Evolutionary conservation across 2,113 vertebrate species (phyloP).

Genomic region (Mobula hypostoma): DNA sequence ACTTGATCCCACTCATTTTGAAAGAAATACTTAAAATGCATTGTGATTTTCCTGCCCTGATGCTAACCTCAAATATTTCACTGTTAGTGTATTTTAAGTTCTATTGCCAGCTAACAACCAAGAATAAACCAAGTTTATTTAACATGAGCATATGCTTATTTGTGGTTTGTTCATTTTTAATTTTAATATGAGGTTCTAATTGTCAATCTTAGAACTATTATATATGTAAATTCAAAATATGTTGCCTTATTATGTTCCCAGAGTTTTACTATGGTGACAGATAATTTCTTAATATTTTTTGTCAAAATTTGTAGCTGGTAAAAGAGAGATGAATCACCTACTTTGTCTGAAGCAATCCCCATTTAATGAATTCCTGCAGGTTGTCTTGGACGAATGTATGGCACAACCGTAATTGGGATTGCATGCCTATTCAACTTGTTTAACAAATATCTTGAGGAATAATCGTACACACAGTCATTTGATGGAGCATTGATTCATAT

Average conservation of each 20-base stretch:
- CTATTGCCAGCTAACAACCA: no score
- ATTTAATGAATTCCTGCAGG: neutral
- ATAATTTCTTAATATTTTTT: neutral
- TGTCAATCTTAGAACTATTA: neutral
- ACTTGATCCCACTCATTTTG: no score
- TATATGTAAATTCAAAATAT: neutral
- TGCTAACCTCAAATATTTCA: no score
- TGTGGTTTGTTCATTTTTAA: neutral
- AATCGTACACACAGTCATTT: neutral
- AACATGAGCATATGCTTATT: neutral
- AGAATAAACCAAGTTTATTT: no score
- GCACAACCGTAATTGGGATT: neutral
- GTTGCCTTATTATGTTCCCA: neutral
- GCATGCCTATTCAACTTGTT: neutral
- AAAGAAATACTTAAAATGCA: no score
- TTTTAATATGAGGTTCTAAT: neutral
- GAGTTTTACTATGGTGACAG: neutral
- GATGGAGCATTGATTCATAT: neutral
- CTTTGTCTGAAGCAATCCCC: neutral
- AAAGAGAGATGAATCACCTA: neutral
- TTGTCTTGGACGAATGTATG: neutral
- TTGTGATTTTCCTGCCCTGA: no score
- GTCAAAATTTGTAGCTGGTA: neutral
- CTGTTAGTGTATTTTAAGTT: no score
- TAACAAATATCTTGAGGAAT: neutral